Percentiles rank a stretch among this genome's conserved stretches.
phyloP scores from a whole-genome alignment of 2,113 vertebrate species.

The Eclectus roratus region DNA sequence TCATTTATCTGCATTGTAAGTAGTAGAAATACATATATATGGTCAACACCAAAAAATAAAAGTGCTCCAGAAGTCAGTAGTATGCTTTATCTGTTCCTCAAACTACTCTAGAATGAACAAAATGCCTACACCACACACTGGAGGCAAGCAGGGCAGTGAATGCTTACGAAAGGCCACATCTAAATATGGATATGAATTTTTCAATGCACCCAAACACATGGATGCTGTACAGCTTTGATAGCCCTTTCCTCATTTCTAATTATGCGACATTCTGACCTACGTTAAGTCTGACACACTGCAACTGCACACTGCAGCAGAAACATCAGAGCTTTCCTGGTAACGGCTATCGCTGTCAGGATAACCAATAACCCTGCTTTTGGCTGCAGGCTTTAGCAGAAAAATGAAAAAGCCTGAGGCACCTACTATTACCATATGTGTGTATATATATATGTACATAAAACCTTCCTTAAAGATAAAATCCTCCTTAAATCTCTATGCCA shows the following conservation, averaged over 20 bases:
- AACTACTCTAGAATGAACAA: background rate
- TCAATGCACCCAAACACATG: rapidly evolving
- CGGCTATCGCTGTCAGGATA: background rate
- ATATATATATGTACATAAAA: background rate
- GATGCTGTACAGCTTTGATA: rapidly evolving
- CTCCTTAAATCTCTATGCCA: background rate
- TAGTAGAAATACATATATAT: background rate
- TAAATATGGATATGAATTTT: background rate
- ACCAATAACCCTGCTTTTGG: background rate
- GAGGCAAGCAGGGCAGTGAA: background rate
- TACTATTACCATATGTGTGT: no score
- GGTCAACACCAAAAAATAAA: background rate
- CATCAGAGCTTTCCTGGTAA: background rate
- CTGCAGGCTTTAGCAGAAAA: background rate
- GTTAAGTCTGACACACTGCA: background rate
- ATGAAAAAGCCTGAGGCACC: background rate
- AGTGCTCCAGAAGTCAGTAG: background rate
- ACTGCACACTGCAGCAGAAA: background rate
- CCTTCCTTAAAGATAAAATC: background rate
- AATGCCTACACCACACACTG: background rate
- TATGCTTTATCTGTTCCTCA: background rate
- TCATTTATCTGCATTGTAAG: rapidly evolving
- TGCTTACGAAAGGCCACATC: background rate
- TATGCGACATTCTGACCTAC: background rate
- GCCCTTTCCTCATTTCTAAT: background rate